Evolutionary conservation across 2,113 vertebrate genomes (phyloP).

Genomic region (Alaudala cheleensis): DNA sequence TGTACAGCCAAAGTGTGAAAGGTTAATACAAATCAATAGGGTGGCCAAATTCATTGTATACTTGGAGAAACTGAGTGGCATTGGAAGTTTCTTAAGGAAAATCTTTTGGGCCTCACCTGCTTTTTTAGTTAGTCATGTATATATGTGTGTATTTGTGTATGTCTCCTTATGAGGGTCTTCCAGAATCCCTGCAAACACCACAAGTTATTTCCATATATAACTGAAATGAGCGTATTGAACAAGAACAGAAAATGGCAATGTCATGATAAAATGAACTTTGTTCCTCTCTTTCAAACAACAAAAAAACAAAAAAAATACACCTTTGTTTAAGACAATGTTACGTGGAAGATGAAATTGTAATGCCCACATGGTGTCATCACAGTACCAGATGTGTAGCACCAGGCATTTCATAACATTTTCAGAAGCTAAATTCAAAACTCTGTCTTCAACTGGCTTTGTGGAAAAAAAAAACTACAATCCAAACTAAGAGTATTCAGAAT

Average conservation of each 20-base stretch:
- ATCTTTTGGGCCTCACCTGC: not conserved
- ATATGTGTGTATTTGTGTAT: rapidly evolving
- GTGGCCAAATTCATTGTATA: not conserved
- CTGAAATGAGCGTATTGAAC: not conserved
- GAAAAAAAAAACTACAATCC: not conserved
- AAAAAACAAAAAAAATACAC: not conserved
- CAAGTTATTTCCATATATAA: not conserved
- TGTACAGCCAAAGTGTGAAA: not conserved
- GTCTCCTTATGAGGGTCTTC: not conserved
- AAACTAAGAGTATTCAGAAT: not conserved
- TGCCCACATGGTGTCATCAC: not conserved
- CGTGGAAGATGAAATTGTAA: not conserved
- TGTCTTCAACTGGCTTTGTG: not conserved
- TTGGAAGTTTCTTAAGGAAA: not conserved
- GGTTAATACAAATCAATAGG: not conserved
- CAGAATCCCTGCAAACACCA: not conserved
- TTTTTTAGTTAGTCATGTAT: not conserved
- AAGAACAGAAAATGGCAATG: not conserved
- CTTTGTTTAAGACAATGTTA: not conserved
- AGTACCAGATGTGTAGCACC: not conserved
- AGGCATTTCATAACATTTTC: not conserved
- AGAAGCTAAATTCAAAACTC: not conserved
- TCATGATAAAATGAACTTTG: not conserved
- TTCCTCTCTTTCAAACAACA: not conserved
- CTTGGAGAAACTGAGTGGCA: not conserved